Conservation (phyloP, 2,888 invertebrate genomes). For the Syritta pipiens region DNA sequence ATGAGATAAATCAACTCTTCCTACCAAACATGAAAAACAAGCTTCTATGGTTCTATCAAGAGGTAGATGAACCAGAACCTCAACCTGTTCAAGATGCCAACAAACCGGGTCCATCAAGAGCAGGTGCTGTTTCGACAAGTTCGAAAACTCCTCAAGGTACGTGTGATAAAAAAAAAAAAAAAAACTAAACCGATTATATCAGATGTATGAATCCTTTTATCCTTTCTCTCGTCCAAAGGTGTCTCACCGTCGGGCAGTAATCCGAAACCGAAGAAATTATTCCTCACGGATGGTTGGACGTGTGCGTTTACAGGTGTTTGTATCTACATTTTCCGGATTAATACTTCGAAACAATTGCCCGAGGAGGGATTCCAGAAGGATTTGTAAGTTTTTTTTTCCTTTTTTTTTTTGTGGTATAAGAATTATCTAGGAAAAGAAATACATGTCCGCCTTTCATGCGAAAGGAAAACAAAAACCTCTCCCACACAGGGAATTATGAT, state of each 20-base stretch:
- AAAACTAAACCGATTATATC: slow-evolving; percentile 7
- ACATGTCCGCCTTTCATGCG: slow-evolving; percentile 10
- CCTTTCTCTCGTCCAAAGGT: slow-evolving; percentile 68
- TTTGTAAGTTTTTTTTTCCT: slow-evolving; percentile 80
- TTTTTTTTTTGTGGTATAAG: not conserved
- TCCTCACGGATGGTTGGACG: slow-evolving; percentile 92
- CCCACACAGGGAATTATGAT: not conserved
- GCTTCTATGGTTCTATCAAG: slow-evolving; percentile 93
- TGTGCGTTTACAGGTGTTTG: slow-evolving; percentile 89
- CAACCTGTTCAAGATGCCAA: slow-evolving; percentile 77
- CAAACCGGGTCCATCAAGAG: slow-evolving; percentile 80
- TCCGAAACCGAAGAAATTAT: slow-evolving; percentile 86
- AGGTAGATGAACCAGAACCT: slow-evolving; percentile 86
- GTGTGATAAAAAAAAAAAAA: not conserved
- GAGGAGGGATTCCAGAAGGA: slow-evolving; percentile 96
- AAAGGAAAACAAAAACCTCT: not conserved
- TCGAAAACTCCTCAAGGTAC: slow-evolving; percentile 79
- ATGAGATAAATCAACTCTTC: slow-evolving; percentile 92
- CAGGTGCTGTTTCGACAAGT: slow-evolving; percentile 79
- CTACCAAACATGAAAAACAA: slow-evolving; percentile 91
- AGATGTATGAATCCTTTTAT: slow-evolving; percentile 4
- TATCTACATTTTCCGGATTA: slow-evolving; percentile 92
- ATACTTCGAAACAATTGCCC: slow-evolving; percentile 90
- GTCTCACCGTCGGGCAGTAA: slow-evolving; percentile 77
- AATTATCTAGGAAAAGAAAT: not conserved